Evolutionary conservation across 2,888 invertebrate species (phyloP).

Genomic region (Reticulitermes lucifugus): DNA sequence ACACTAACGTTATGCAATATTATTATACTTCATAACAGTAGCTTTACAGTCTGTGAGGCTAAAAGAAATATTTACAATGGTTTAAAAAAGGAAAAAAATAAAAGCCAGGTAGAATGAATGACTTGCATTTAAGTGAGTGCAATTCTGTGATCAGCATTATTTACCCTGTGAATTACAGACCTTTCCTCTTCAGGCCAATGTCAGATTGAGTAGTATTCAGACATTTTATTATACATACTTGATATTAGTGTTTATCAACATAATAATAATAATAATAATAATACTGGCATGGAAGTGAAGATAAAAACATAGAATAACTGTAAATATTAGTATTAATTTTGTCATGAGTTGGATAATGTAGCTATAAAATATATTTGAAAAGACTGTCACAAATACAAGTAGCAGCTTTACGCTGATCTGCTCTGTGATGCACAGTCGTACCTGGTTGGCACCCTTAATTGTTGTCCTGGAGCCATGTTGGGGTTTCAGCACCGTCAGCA

Average conservation of each 20-base stretch:
- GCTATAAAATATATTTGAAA: no score
- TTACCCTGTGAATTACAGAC: conserved; percentile 10
- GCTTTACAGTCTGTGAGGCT: conserved; percentile 34
- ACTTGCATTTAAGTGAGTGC: neutral
- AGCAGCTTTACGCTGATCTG: neutral
- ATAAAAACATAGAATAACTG: no score
- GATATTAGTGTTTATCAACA: no score
- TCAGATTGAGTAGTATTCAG: no score
- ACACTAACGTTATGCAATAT: conserved; percentile 30
- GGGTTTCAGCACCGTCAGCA: neutral
- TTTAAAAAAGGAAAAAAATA: conserved; percentile 45
- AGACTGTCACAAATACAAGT: no score
- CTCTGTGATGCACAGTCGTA: neutral
- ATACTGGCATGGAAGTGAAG: no score
- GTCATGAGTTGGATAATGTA: no score
- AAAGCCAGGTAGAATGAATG: conserved; percentile 51
- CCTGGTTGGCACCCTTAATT: neutral
- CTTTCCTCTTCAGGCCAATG: neutral
- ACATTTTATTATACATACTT: no score
- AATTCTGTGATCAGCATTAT: neutral
- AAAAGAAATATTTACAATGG: conserved; percentile 36
- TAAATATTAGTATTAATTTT: no score
- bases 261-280: no score
- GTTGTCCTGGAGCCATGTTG: neutral
- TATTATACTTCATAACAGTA: conserved; percentile 32